Percentiles rank a stretch among this genome's conserved stretches.
These are phyloP conservation scores for Sarcophilus harrisii DNA, from an alignment of 2,797 vertebrate species.

Conservation along the genomic window DNA sequence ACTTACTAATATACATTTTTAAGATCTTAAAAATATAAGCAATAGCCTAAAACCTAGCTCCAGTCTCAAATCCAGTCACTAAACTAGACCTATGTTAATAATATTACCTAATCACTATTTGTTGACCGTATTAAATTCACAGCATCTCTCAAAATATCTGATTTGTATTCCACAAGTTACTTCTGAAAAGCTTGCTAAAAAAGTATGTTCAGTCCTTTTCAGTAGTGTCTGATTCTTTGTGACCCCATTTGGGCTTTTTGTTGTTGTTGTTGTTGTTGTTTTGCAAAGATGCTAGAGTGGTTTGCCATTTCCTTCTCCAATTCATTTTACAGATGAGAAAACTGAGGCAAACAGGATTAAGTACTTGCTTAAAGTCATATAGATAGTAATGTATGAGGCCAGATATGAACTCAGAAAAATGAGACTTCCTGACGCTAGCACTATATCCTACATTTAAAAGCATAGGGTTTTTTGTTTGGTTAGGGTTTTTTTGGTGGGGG, in stretches of 20 bases:
- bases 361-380: background rate
- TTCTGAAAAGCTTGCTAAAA: background rate
- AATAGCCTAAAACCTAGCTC: constrained; percentile 38
- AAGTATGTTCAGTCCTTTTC: background rate
- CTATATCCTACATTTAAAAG: background rate
- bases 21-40: background rate
- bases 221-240: background rate
- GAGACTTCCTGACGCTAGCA: background rate
- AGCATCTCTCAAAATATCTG: constrained; percentile 4
- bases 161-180: background rate
- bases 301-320: background rate
- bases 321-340: background rate
- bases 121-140: background rate
- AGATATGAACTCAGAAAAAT: background rate
- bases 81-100: constrained; percentile 17
- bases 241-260: background rate
- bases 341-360: background rate
- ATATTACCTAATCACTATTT: background rate
- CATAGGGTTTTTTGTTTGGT: too few relatives aligned
- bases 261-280: background rate
- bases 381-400: background rate
- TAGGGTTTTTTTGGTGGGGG: too few relatives aligned
- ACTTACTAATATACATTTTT: constrained; percentile 59
- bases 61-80: constrained; percentile 33
- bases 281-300: background rate